Evolutionary conservation across 2,888 invertebrate genomes (phyloP), one percentile per base, ranked within the genome.

Genomic region (Pachliopta kotzebuea): DNA sequence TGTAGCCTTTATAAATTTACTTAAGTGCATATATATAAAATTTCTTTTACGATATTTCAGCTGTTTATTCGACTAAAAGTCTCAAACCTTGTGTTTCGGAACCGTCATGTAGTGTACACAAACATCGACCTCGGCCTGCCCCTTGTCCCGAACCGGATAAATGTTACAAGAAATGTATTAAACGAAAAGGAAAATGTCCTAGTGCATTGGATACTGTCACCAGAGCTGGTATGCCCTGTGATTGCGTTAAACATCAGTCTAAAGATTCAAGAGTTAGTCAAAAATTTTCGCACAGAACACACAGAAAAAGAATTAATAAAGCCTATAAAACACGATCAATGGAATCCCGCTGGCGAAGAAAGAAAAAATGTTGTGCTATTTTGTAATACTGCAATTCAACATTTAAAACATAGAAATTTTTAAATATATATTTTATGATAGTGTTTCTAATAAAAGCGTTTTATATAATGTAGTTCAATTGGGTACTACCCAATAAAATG

Each of bases 71-170:
- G 23, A 71, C 68, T 49, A 81, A 78, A 66, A 76, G 81, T 72
- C 49, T 84, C 66, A 88, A 86, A 74, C 84, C 88, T 55, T 90
- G 90, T 71, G 73, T 84, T 62, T 86, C 89, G 56, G 85, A 79
- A 52, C 86, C 90, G 52, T 75, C 83, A 71, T 89, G 90, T 76
- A 84, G 83, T 68, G 75, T 72, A 18, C 89, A 88, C 75, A 83
- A 70, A 59, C 88, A 86, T 68, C 79, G 87, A 68, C 90, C 86
- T 2, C 79, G 84, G 49, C 81, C 85, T 45, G 74, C 84, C 21
- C 86, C 88, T 6, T 90, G 90, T 66, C 80, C 84, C 17, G 65
- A 80, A n/a, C 89, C 87, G 49, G 85, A 88, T 64, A 75, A 81
- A 66, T 90, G 90, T 72, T 88, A 82, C 71, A 77, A 79, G 57